These are phyloP conservation scores for Argynnis bischoffii DNA, from an alignment of 2,888 invertebrate species.

Conservation along the genomic window DNA sequence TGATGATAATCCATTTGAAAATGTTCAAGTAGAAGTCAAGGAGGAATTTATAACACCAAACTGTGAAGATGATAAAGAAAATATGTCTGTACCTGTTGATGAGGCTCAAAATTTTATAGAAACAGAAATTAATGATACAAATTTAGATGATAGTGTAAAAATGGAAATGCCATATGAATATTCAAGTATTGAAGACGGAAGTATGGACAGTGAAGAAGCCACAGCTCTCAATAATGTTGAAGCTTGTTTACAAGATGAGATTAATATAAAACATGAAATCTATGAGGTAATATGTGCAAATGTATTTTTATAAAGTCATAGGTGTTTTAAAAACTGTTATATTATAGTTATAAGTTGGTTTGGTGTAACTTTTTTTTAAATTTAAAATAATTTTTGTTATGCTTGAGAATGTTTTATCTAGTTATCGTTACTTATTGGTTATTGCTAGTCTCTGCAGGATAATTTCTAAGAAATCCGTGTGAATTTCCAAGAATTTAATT, in stretches of 20 bases:
- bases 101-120: constrained; percentile 25
- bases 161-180: constrained; percentile 60
- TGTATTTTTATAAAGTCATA: background rate
- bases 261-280: constrained; percentile 56
- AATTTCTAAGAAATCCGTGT: no score
- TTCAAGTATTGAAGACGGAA: constrained; percentile 61
- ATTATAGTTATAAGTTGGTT: no score
- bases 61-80: constrained; percentile 22
- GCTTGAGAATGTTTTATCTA: background rate
- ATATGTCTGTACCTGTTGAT: constrained; percentile 11
- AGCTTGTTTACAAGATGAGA: constrained; percentile 63
- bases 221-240: constrained; percentile 67
- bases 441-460: no score
- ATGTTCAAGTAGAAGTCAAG: constrained; percentile 26
- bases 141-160: constrained; percentile 49
- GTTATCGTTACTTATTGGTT: no score
- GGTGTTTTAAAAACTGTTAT: no score
- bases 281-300: constrained; percentile 48
- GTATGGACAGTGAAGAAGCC: constrained; percentile 68
- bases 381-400: background rate
- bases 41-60: constrained; percentile 29
- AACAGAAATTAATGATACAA: constrained; percentile 22
- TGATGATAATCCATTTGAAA: constrained; percentile 26
- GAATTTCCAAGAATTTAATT: no score
- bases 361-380: background rate